Evolutionary conservation across 2,888 invertebrate genomes (phyloP).

Genomic region (Tiliacea aurago): DNA sequence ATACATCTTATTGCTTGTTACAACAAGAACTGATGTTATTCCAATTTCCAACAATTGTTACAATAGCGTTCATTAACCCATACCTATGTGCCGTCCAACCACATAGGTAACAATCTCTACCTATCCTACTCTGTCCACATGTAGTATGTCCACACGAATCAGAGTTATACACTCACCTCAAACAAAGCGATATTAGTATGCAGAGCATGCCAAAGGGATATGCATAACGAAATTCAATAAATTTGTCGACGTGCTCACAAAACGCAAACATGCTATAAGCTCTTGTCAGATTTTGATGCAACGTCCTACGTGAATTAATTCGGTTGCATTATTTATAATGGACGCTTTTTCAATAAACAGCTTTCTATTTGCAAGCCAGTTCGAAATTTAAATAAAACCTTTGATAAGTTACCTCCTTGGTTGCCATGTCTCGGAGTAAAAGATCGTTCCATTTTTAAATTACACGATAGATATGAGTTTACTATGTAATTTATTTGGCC

Average conservation of each 20-base stretch:
- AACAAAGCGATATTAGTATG: constrained; percentile 44
- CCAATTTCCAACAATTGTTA: no score
- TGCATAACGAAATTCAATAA: constrained; percentile 55
- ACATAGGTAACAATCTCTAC: neutral
- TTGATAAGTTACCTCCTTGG: no score
- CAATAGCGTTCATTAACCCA: no score
- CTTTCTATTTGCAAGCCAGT: no score
- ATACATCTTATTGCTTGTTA: no score
- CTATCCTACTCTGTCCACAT: neutral
- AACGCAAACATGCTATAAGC: constrained; percentile 33
- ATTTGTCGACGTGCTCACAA: constrained; percentile 34
- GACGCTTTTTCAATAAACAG: no score
- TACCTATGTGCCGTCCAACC: neutral
- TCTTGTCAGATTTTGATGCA: constrained; percentile 35
- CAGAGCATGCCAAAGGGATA: constrained; percentile 34
- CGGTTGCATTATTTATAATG: neutral
- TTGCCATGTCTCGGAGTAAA: no score
- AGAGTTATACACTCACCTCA: constrained; percentile 19
- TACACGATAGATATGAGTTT: no score
- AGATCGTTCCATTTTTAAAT: no score
- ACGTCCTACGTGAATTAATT: constrained; percentile 21
- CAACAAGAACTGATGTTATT: neutral
- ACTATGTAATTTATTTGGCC: no score
- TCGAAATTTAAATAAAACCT: no score
- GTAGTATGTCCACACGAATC: constrained; percentile 2